phyloP scores from a whole-genome alignment of 2,797 vertebrate species.

The Phyllotis vaccarum region DNA sequence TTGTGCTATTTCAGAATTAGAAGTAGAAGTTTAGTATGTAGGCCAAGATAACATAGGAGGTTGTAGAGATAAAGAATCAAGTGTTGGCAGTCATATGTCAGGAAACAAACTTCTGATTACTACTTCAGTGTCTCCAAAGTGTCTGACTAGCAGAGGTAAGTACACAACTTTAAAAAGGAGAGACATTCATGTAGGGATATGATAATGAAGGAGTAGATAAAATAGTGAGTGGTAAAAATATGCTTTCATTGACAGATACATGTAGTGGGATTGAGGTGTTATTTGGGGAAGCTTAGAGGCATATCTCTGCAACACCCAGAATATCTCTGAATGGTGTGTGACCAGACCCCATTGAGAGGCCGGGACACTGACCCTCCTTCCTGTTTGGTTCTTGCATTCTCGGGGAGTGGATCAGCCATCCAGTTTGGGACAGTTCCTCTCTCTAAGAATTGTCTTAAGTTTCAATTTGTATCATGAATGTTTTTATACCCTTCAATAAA shows the following conservation, averaged over 20 bases:
- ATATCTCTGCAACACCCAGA: too few species aligned
- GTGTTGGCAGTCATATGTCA: neutral
- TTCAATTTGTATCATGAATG: too few species aligned
- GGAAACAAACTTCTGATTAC: constrained; percentile 18
- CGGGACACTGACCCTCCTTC: too few species aligned
- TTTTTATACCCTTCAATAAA: too few species aligned
- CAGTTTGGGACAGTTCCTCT: too few species aligned
- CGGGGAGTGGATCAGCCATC: too few species aligned
- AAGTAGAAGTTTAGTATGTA: neutral
- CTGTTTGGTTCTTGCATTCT: too few species aligned
- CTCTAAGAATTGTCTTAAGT: too few species aligned
- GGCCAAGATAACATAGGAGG: neutral
- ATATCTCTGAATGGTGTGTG: too few species aligned
- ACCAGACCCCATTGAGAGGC: too few species aligned
- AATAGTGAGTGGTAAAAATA: neutral
- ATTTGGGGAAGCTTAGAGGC: too few species aligned
- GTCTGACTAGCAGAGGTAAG: neutral
- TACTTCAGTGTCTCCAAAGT: constrained; percentile 26
- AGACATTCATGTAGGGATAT: neutral
- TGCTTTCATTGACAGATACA: neutral
- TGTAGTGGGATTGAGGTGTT: too few species aligned
- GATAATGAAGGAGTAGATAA: neutral
- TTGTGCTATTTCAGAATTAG: neutral
- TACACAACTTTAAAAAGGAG: neutral
- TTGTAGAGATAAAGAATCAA: neutral